Base-by-base conservation (phyloP, 1,140 invertebrate species). In the Melitaea cinxia region DNA sequence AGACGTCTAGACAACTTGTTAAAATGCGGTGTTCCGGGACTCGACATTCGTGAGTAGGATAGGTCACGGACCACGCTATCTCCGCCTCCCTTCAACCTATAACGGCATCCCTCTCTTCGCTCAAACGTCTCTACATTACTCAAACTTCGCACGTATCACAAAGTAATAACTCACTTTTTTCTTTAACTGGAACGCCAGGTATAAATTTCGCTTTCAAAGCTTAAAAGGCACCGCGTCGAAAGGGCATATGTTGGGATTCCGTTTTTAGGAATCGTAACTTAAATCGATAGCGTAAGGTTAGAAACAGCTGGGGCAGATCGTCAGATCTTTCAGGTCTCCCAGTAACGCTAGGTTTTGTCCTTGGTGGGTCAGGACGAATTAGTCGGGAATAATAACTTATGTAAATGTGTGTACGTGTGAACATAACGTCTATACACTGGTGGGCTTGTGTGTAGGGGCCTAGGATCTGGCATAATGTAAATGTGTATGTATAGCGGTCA, bases 1-100 rank as follows among this genome's bases (percentile, higher is more conserved):
- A 59, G 37, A 35, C 77, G 88, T 90, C 88, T 90, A 88, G 88
- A 88, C 87, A 72, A 76, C 77, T 89, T 85, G 83, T 88, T 88
- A 85, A 85, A 85, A 83, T 81, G 82, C 83, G 77, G 75, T 85
- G 83, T 90, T 88, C 85, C 85, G 85, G 83, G 82, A 80, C 84
- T 85, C 88, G 85, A 85, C 85, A 84, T 90, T 90, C 88, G 82
- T 87, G 78, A 88, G 85, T 90, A 88, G 88, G 88, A 88, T 90
- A 90, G 88, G 88, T 90, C 88, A 89, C 88, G 86, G 85, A 88
- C 85, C 77, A 85, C 76, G 73, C 66, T 70, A 65, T 67, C 52
- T 50, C 65, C 67, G 56, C 81, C 82, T 68, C 68, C 50, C 60
- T 85, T 83, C 63, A 42, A 69, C 80, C n/a, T 58, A 63, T 70